Conservation (phyloP, 1,140 invertebrate genomes). For the Anadara kagoshimensis region DNA sequence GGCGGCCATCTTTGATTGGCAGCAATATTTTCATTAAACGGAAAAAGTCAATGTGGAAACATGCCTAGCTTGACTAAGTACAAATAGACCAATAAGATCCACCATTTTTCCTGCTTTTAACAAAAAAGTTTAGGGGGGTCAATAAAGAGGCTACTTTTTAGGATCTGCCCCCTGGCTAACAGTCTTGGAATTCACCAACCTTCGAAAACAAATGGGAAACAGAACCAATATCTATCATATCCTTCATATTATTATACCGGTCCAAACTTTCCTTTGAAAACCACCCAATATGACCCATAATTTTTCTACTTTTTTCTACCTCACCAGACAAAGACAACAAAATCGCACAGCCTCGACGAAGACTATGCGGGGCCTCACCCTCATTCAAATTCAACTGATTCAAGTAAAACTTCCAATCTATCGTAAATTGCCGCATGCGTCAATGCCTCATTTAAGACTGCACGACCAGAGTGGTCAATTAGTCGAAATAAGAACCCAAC, state of each 20-base stretch:
- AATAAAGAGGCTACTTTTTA: no score
- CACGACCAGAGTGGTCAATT: slow-evolving; percentile 1
- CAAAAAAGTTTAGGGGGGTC: no score
- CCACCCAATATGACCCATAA: slow-evolving; percentile 31
- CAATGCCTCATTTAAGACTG: slow-evolving; percentile 5
- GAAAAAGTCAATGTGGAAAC: no score
- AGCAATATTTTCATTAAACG: no score
- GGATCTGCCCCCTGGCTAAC: no score
- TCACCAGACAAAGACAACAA: slow-evolving; percentile 14
- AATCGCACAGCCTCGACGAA: slow-evolving; percentile 30
- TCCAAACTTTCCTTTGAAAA: slow-evolving; percentile 11
- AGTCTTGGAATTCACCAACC: no score
- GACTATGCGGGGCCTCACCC: slow-evolving; percentile 30
- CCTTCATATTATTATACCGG: slow-evolving; percentile 20
- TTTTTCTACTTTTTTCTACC: slow-evolving; percentile 2
- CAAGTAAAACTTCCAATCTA: slow-evolving; percentile 4
- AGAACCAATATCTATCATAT: slow-evolving; percentile 9
- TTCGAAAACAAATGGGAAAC: no score
- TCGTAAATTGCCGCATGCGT: slow-evolving; percentile 11
- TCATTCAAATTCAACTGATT: slow-evolving; percentile 11
- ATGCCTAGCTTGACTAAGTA: no score
- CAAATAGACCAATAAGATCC: no score
- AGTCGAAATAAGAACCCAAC: neutral
- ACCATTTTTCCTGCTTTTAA: no score
- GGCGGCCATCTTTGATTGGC: no score